These are phyloP conservation scores for Oncorhynchus mykiss DNA, from an alignment of 2,113 vertebrate genomes.

Conservation along the genomic window DNA sequence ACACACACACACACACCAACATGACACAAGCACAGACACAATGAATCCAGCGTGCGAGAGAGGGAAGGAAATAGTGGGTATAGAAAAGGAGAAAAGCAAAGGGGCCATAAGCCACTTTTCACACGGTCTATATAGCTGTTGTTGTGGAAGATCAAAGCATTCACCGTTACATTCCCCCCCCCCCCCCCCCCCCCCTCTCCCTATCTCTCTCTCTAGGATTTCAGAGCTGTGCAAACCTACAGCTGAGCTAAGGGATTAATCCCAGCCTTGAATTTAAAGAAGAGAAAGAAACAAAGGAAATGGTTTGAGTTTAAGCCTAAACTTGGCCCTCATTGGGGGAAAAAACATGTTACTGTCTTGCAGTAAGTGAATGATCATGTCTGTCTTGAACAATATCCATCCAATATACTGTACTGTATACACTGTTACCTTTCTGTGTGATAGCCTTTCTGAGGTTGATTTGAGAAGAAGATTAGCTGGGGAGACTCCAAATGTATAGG, in stretches of 20 bases:
- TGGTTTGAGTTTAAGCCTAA: constrained; percentile 56
- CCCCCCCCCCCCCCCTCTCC: background rate
- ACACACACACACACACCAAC: background rate
- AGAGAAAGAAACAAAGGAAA: background rate
- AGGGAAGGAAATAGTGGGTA: background rate
- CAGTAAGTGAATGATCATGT: background rate
- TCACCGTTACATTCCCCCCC: constrained; percentile 14
- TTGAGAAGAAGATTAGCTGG: background rate
- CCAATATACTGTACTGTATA: background rate
- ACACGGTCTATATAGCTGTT: constrained; percentile 34
- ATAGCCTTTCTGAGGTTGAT: background rate
- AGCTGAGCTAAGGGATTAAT: constrained; percentile 60
- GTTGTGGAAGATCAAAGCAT: constrained; percentile 55
- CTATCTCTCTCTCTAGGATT: constrained; percentile 29
- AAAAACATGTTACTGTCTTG: constrained; percentile 7
- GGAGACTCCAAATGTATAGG: background rate
- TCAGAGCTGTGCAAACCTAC: constrained; percentile 42
- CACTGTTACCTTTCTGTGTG: background rate
- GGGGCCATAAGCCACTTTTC: constrained; percentile 20
- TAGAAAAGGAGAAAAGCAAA: background rate
- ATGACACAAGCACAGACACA: background rate
- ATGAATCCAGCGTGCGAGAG: background rate
- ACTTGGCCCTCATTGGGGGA: constrained; percentile 38
- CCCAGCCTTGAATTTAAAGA: constrained; percentile 55
- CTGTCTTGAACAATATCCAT: background rate